A percentile compares a stretch with the other conserved stretches of the same genome.
phyloP scores from a whole-genome alignment of 2,888 invertebrate species.

The Alloscopus bannaensis region DNA sequence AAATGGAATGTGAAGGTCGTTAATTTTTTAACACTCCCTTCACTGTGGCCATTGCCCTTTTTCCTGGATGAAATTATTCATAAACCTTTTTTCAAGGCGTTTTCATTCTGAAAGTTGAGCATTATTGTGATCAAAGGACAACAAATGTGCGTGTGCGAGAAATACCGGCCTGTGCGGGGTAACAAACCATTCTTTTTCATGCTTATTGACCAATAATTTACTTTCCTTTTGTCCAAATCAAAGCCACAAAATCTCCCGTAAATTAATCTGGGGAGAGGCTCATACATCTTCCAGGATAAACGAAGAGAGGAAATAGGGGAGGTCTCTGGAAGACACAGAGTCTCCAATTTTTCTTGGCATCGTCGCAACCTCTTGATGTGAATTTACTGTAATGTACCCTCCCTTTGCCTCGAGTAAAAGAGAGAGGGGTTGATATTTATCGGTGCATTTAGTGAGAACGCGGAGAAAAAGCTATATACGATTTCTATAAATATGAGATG shows the following conservation, averaged over 20 bases:
- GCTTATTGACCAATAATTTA: slow-evolving; percentile 50
- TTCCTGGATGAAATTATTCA: no score
- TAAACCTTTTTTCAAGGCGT: not conserved
- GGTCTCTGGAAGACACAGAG: slow-evolving; percentile 7
- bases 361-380: slow-evolving; percentile 43
- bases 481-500: slow-evolving; percentile 22
- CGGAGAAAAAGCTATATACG: slow-evolving; percentile 23
- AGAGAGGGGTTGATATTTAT: slow-evolving; percentile 29
- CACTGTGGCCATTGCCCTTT: slow-evolving; percentile 13
- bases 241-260: slow-evolving; percentile 48
- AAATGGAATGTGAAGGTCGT: slow-evolving; percentile 4
- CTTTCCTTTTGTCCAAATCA: slow-evolving; percentile 46
- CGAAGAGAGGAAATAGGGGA: slow-evolving; percentile 33
- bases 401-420: slow-evolving; percentile 38
- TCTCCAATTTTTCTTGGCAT: slow-evolving; percentile 42
- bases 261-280: slow-evolving; percentile 45
- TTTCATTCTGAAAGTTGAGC: not conserved
- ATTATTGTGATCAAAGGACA: not conserved
- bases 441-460: slow-evolving; percentile 39
- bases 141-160: not conserved
- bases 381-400: slow-evolving; percentile 39
- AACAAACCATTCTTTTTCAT: slow-evolving; percentile 26
- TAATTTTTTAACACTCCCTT: slow-evolving; percentile 10
- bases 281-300: slow-evolving; percentile 52
- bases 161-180: not conserved